Evolutionary conservation across 1,140 invertebrate genomes (phyloP).

Genomic region (Grapholita molesta): DNA sequence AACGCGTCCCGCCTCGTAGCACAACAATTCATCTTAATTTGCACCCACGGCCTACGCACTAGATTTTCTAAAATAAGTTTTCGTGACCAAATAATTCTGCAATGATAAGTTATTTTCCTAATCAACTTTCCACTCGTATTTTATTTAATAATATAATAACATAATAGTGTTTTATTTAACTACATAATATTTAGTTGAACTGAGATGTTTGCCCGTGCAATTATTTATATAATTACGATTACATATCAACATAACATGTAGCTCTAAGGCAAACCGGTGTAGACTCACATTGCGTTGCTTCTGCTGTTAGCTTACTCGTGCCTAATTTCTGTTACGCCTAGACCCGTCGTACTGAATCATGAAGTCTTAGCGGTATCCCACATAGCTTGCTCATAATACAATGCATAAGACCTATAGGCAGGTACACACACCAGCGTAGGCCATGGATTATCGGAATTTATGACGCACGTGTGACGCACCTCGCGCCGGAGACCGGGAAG

Average conservation of each 20-base stretch:
- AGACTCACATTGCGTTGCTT: not conserved
- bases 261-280: not conserved
- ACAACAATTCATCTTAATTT: conserved; percentile 61
- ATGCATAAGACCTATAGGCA: conserved; percentile 50
- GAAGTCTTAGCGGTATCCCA: conserved; percentile 66
- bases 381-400: conserved; percentile 72
- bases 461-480: conserved; percentile 72
- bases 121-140: not conserved
- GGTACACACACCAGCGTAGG: conserved; percentile 56
- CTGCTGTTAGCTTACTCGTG: too few relatives aligned
- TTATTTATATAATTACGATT: too few relatives aligned
- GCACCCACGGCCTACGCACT: conserved; percentile 22
- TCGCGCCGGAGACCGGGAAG: conserved; percentile 48
- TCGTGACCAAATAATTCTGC: not conserved
- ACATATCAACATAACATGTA: not conserved
- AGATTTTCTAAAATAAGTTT: conserved; percentile 32
- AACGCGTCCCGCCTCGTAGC: conserved; percentile 59
- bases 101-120: not conserved
- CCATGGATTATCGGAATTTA: conserved; percentile 73
- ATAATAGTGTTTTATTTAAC: too few relatives aligned
- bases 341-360: conserved; percentile 50
- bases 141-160: too few relatives aligned
- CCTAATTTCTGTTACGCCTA: conserved; percentile 11
- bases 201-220: too few relatives aligned
- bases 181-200: too few relatives aligned